Percentiles rank a stretch among this genome's conserved stretches.
Evolutionary conservation across 2,888 invertebrate genomes (phyloP).

Genomic region (Mimachlamys varia): DNA sequence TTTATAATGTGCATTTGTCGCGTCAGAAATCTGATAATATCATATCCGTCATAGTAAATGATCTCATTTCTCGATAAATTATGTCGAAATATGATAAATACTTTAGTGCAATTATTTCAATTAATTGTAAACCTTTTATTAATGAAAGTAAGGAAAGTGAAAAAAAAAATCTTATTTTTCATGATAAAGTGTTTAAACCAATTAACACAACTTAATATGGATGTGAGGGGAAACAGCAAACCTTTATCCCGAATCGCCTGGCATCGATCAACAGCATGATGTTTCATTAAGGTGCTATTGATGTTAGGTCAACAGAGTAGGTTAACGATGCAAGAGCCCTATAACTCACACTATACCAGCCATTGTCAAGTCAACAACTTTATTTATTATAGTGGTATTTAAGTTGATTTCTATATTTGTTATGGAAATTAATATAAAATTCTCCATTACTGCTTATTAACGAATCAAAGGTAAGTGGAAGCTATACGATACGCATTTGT

Average conservation of each 20-base stretch:
- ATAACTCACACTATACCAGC: neutral
- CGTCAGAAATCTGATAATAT: neutral
- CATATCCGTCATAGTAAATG: neutral
- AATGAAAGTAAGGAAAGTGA: neutral
- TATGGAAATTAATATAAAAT: neutral
- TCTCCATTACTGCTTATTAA: neutral
- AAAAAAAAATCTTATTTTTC: neutral
- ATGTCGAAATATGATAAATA: neutral
- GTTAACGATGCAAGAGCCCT: neutral
- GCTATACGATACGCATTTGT: too few species aligned
- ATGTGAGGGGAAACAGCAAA: neutral
- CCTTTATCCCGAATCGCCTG: neutral
- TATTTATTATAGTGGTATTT: too few species aligned
- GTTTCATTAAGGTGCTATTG: neutral
- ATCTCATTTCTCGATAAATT: neutral
- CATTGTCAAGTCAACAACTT: too few species aligned
- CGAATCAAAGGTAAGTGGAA: neutral
- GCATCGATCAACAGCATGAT: neutral
- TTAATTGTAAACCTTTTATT: neutral
- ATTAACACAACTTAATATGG: neutral
- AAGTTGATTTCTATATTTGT: too few species aligned
- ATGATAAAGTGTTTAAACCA: neutral
- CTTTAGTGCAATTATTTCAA: neutral
- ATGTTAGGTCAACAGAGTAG: neutral
- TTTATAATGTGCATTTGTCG: neutral